phyloP scores from a whole-genome alignment of 2,888 invertebrate genomes.

The Hemistola chrysoprasaria region DNA sequence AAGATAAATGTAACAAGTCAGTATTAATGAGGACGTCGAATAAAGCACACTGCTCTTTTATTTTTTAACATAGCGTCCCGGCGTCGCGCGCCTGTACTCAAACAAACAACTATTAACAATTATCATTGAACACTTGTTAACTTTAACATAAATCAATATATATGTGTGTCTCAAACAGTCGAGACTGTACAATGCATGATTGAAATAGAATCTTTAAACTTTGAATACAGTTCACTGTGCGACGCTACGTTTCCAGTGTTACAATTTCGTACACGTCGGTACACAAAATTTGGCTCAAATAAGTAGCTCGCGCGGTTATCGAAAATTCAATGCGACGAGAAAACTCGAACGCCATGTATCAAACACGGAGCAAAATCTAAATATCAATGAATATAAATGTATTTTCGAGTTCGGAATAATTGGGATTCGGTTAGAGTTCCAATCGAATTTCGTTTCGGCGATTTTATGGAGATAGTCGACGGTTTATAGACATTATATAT shows the following conservation, averaged over 20 bases:
- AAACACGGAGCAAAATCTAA: slow-evolving; percentile 34
- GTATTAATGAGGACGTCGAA: too few species aligned
- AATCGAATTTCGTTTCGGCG: slow-evolving; percentile 18
- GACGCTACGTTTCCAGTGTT: slow-evolving; percentile 34
- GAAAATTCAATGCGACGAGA: slow-evolving; percentile 48
- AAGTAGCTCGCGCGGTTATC: slow-evolving; percentile 59
- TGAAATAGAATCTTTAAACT: too few species aligned
- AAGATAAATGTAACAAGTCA: too few species aligned
- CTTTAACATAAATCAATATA: too few species aligned
- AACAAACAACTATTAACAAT: too few species aligned
- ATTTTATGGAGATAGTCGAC: slow-evolving; percentile 19
- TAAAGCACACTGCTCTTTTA: too few species aligned
- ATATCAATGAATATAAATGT: slow-evolving; percentile 36
- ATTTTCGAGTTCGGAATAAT: slow-evolving; percentile 31
- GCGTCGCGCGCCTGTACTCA: too few species aligned
- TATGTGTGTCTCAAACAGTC: too few species aligned
- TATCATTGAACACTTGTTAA: too few species aligned
- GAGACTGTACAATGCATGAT: too few species aligned
- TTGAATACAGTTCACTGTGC: slow-evolving; percentile 6
- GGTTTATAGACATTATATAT: neutral
- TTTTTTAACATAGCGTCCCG: too few species aligned
- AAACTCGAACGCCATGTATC: slow-evolving; percentile 39
- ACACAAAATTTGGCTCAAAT: slow-evolving; percentile 61
- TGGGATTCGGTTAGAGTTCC: slow-evolving; percentile 25
- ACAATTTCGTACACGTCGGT: slow-evolving; percentile 58